Conservation (phyloP, 1,140 invertebrate species). For the Gonatopus flavifemur region DNA sequence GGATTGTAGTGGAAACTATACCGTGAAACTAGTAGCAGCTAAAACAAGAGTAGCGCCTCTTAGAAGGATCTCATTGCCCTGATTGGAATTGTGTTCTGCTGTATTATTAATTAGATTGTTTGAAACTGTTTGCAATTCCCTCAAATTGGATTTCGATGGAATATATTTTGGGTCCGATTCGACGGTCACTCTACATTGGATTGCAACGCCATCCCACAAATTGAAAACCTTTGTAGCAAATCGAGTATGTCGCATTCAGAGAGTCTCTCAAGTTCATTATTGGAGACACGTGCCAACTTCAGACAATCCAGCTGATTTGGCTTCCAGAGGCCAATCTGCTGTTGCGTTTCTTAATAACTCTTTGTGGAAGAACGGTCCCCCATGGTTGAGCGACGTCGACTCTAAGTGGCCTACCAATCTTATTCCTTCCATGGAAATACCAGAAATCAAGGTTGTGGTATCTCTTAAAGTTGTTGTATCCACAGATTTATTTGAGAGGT, state of each 20-base stretch:
- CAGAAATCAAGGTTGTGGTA: neutral
- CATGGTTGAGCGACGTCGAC: neutral
- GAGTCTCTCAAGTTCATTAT: neutral
- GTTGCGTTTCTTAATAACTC: neutral
- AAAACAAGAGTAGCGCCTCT: slow-evolving; percentile 34
- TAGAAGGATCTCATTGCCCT: slow-evolving; percentile 39
- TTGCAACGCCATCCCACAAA: neutral
- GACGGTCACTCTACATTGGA: neutral
- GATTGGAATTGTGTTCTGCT: slow-evolving; percentile 51
- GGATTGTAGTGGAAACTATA: neutral
- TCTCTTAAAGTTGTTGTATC: neutral
- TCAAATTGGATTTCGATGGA: neutral
- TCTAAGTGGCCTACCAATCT: neutral
- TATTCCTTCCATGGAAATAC: neutral
- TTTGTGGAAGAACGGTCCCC: neutral
- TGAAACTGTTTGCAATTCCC: neutral
- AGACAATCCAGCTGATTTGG: neutral
- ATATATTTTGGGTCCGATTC: neutral
- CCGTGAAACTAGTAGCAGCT: neutral
- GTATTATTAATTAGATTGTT: slow-evolving; percentile 20
- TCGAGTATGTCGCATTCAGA: neutral
- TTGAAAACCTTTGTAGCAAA: neutral
- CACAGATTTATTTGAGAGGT: neutral
- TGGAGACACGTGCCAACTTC: neutral
- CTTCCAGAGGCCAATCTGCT: neutral